These are phyloP conservation scores for Orestias chungarensis DNA, from an alignment of 2,797 vertebrate species.

Conservation along the genomic window DNA sequence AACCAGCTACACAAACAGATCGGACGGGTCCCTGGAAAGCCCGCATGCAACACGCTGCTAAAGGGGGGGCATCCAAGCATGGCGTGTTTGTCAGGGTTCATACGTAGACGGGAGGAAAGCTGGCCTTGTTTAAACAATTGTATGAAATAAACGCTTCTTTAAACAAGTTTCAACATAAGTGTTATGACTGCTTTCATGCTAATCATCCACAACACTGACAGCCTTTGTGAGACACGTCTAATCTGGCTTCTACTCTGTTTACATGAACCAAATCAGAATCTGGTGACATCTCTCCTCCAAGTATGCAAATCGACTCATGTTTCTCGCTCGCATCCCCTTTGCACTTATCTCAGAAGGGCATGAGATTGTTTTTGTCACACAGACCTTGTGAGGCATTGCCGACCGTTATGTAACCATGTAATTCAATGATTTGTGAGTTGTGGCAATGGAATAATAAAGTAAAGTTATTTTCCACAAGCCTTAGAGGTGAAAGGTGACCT, in stretches of 20 bases:
- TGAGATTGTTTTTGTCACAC: conserved; percentile 59
- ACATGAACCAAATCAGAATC: conserved; percentile 5
- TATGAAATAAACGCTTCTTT: background rate
- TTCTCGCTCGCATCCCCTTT: conserved; percentile 40
- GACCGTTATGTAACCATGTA: conserved; percentile 61
- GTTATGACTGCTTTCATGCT: background rate
- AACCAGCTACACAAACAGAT: conserved; percentile 77
- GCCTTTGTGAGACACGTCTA: conserved; percentile 1
- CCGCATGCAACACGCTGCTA: conserved; percentile 48
- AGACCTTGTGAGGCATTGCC: conserved; percentile 57
- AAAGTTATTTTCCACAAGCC: conserved; percentile 45
- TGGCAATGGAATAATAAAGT: conserved; percentile 38
- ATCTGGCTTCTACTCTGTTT: conserved; percentile 10
- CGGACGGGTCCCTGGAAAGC: conserved; percentile 54
- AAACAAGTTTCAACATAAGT: background rate
- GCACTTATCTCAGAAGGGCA: conserved; percentile 44
- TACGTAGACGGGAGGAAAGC: conserved; percentile 40
- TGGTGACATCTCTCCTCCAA: conserved; percentile 1
- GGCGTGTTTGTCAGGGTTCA: conserved; percentile 49
- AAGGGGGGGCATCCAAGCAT: conserved; percentile 59
- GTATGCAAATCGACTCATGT: background rate
- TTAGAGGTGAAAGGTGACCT: conserved; percentile 9
- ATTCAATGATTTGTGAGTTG: conserved; percentile 54
- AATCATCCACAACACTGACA: background rate
- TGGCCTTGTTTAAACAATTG: conserved; percentile 7